Percentiles rank a stretch among this genome's conserved stretches.
Evolutionary conservation across 2,888 invertebrate genomes (phyloP).

Genomic region (Amitus sp.): DNA sequence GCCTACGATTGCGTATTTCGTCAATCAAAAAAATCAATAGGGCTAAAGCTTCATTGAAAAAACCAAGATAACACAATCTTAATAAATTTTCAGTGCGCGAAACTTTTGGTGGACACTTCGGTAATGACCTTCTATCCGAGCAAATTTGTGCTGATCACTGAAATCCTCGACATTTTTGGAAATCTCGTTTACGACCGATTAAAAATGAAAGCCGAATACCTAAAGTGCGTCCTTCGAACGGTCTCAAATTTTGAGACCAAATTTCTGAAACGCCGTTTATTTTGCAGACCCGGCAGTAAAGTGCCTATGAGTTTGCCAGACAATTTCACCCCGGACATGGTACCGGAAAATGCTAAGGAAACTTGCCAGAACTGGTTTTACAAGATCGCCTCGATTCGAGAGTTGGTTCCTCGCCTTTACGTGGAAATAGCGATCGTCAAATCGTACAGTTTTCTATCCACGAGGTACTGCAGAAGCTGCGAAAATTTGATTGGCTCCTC

Average conservation of each 20-base stretch:
- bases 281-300: slow-evolving; percentile 68
- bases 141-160: slow-evolving; percentile 96
- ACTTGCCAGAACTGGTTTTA: slow-evolving; percentile 99
- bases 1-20: too few relatives aligned
- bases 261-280: neutral
- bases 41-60: too few relatives aligned
- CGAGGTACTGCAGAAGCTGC: slow-evolving; percentile 71
- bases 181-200: slow-evolving; percentile 88
- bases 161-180: slow-evolving; percentile 95
- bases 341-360: slow-evolving; percentile 90
- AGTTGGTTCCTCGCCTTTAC: slow-evolving; percentile 91
- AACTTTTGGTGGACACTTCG: slow-evolving; percentile 87
- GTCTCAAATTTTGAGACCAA: slow-evolving; percentile 4
- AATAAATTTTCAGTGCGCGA: slow-evolving; percentile 80
- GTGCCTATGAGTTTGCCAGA: slow-evolving; percentile 68
- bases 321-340: slow-evolving; percentile 81
- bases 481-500: slow-evolving; percentile 2
- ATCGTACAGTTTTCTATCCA: slow-evolving; percentile 86
- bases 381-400: slow-evolving; percentile 97
- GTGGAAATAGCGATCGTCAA: slow-evolving; percentile 93
- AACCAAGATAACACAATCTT: slow-evolving; percentile 3
- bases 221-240: slow-evolving; percentile 68
- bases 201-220: slow-evolving; percentile 77
- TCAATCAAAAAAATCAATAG: too few relatives aligned
- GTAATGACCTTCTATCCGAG: slow-evolving; percentile 97